Base-by-base conservation (phyloP, 2,113 vertebrate species). In the Rhodinocichla rosea region DNA sequence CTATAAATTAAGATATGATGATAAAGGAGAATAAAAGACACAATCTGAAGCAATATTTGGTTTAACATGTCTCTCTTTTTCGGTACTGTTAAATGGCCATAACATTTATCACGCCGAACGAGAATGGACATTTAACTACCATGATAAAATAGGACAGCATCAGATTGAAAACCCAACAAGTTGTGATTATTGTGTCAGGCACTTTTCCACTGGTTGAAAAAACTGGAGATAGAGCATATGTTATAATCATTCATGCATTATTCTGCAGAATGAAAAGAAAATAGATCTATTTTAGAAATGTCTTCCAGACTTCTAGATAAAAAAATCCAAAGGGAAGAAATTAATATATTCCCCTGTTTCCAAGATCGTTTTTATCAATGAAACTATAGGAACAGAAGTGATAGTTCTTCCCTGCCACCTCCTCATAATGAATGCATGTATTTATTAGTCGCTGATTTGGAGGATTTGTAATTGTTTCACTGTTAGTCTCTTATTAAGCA, bases 1-100 rank as follows among this genome's bases (percentile, higher is more conserved):
- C 98, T 98, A 98, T 99, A 99, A 99, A 99, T 99, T 99, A 99
- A 99, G 98, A 99, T 99, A 98, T 98, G 98, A 98, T 97, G 99
- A 99, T 99, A 99, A 99, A 98, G 97, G 98, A 97, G 97, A 98
- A 98, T 97, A 98, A 98, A 98, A 98, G 98, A 98, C 98, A 98
- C 98, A 98, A 98, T 98, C 98, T 98, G 97, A 98, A 98, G 98
- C 98, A 98, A 98, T 98, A 98, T 98, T 98, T 98, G 98, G 98
- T 98, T 98, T 98, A 98, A 98, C 98, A 98, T 98, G 98, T 99
- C 99, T 99, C 99, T 98, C 98, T 98, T 97, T 98, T 98, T 98
- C 98, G 98, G 98, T 98, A 98, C 98, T 98, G 98, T 98, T 98
- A 99, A 99, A 98, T 98, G 98, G 98, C 98, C 98, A 98, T 98